Evolutionary conservation across 2,113 vertebrate species (phyloP).

Genomic region (Rhinolophus sinicus): DNA sequence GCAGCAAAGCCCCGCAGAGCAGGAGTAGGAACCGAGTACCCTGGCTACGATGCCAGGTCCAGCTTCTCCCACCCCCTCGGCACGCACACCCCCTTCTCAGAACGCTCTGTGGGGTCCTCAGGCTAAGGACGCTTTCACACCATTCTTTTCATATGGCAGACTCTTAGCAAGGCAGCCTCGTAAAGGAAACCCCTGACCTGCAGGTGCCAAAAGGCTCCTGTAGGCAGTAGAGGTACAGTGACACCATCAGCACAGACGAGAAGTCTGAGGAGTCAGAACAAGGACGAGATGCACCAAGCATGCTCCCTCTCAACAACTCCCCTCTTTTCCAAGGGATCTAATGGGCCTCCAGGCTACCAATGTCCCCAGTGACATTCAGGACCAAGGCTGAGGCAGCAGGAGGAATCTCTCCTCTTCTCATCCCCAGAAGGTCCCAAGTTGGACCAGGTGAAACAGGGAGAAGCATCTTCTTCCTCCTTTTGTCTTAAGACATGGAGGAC

Average conservation of each 20-base stretch:
- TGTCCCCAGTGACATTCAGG: not conserved
- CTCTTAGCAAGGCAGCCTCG: not conserved
- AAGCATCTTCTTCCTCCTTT: not conserved
- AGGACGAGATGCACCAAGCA: not conserved
- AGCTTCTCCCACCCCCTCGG: not conserved
- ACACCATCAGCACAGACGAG: not conserved
- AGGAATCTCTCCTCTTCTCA: constrained; percentile 32
- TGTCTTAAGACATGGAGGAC: not conserved
- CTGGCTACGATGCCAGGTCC: not conserved
- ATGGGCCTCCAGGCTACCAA: not conserved
- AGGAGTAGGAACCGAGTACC: not conserved
- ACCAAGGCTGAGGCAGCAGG: not conserved
- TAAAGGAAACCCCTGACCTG: constrained; percentile 1
- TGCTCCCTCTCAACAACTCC: constrained; percentile 9
- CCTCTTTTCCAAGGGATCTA: constrained; percentile 19
- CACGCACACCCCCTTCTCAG: not conserved
- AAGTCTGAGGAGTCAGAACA: not conserved
- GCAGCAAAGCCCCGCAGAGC: not conserved
- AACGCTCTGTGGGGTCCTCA: not conserved
- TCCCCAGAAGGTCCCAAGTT: not conserved
- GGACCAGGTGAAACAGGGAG: not conserved
- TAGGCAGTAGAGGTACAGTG: not conserved
- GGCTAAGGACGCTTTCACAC: not conserved
- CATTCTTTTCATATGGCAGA: not conserved
- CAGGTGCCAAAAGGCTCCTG: not conserved